Conservation (phyloP, 1,140 invertebrate species). For the Parasteatoda tepidariorum region DNA sequence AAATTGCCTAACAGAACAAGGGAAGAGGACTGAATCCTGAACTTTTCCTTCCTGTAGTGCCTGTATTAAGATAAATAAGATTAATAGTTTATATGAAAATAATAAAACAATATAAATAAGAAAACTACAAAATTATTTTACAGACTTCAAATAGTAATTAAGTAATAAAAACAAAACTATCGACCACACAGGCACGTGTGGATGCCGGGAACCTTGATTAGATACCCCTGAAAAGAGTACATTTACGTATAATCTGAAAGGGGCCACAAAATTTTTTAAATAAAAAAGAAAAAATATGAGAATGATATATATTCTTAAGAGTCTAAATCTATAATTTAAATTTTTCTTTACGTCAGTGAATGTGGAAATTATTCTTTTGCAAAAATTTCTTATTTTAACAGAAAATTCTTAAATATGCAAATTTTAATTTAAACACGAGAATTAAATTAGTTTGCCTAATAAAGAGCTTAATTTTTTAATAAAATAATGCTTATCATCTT, state of each 20-base stretch:
- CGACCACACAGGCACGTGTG: background rate
- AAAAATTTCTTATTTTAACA: too few species aligned
- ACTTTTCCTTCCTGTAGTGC: conserved; percentile 61
- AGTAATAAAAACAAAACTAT: background rate
- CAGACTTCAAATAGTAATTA: background rate
- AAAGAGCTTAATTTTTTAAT: too few species aligned
- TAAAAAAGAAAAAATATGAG: too few species aligned
- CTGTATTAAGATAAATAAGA: conserved; percentile 8
- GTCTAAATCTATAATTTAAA: too few species aligned
- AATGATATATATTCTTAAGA: too few species aligned
- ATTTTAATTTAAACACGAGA: too few species aligned
- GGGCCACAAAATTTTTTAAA: too few species aligned
- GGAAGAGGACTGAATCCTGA: conserved; percentile 40
- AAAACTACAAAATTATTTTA: background rate
- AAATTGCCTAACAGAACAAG: conserved; percentile 58
- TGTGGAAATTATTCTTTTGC: too few species aligned
- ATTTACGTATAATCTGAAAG: background rate
- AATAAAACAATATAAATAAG: background rate
- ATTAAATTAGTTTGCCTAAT: too few species aligned
- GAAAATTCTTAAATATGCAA: too few species aligned
- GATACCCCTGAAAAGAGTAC: background rate
- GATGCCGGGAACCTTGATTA: background rate
- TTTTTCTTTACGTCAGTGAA: too few species aligned
- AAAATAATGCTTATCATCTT: too few species aligned
- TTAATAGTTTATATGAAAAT: background rate